Conservation (phyloP, 2,113 vertebrate genomes). For the Lucifuga dentata region DNA sequence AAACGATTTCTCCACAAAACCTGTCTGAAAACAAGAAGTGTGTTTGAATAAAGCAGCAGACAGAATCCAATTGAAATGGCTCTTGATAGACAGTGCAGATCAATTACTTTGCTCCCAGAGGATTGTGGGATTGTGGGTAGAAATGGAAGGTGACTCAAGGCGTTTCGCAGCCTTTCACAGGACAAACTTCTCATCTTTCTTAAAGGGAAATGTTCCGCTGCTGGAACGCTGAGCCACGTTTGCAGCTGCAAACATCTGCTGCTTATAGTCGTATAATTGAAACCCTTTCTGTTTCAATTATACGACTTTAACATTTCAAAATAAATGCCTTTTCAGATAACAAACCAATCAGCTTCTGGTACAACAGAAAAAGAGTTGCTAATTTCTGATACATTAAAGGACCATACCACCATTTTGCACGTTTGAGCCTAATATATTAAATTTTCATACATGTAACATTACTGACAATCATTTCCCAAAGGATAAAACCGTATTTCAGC, state of each 20-base stretch:
- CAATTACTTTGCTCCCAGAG: conserved; percentile 19
- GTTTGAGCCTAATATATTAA: no score
- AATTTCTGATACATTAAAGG: no score
- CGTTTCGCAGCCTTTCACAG: conserved; percentile 2
- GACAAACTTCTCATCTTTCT: not conserved
- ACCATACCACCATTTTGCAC: no score
- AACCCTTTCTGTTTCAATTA: no score
- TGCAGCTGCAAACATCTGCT: not conserved
- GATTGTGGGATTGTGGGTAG: not conserved
- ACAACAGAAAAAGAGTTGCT: no score
- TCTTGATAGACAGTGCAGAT: conserved; percentile 14
- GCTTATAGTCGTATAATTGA: not conserved
- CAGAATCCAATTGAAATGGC: conserved; percentile 7
- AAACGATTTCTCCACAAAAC: conserved; percentile 22
- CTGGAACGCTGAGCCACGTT: not conserved
- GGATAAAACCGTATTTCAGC: no score
- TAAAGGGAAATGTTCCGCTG: conserved; percentile 24
- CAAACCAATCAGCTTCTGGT: no score
- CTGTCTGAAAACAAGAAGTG: conserved; percentile 24
- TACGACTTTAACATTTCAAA: no score
- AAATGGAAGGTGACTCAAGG: not conserved
- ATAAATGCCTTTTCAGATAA: no score
- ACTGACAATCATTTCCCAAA: no score
- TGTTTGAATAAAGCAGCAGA: conserved; percentile 15
- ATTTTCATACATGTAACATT: no score